Percentiles rank a stretch among this genome's conserved stretches.
Conservation (phyloP, 2,113 vertebrate genomes). For the Procapra przewalskii region DNA sequence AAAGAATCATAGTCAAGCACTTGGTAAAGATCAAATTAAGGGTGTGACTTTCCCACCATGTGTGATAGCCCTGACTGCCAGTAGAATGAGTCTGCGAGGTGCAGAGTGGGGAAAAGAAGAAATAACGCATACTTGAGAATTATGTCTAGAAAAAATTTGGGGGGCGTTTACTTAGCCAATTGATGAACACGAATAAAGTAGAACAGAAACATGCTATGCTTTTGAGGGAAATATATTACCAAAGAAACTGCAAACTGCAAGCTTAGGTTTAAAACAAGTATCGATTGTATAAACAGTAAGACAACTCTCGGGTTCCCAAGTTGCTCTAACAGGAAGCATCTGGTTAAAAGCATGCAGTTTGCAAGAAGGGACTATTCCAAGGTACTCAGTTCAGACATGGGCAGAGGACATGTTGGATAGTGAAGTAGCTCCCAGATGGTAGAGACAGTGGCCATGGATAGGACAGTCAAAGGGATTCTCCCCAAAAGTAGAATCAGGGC, state of each 20-base stretch:
- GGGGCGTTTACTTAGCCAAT: not conserved
- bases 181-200: not conserved
- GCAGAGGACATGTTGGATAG: not conserved
- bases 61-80: not conserved
- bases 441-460: not conserved
- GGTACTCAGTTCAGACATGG: not conserved
- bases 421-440: not conserved
- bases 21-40: not conserved
- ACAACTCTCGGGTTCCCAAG: not conserved
- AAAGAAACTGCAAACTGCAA: not conserved
- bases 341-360: not conserved
- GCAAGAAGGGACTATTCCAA: not conserved
- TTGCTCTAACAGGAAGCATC: not conserved
- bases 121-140: not conserved
- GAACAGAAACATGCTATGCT: not conserved
- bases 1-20: not conserved
- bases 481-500: not conserved
- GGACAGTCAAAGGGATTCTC: not conserved
- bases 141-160: not conserved
- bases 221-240: not conserved
- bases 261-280: not conserved
- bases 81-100: not conserved
- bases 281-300: not conserved
- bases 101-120: not conserved
- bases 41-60: not conserved